These are phyloP conservation scores for Stenurella melanura DNA, from an alignment of 2,888 invertebrate genomes.

Conservation along the genomic window DNA sequence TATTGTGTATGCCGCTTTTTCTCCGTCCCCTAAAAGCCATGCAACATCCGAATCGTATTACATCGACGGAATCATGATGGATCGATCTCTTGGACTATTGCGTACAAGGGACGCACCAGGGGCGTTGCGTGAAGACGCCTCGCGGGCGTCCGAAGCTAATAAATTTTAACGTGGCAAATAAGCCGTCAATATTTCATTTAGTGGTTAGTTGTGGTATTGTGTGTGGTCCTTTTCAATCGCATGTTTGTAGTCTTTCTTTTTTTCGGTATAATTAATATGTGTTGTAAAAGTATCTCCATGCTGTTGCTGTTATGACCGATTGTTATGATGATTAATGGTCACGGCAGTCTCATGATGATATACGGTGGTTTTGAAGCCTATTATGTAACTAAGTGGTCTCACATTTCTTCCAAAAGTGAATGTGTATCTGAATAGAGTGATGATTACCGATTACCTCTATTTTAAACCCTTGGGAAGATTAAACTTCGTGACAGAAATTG, in stretches of 20 bases:
- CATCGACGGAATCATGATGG: conserved; percentile 7
- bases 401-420: background rate
- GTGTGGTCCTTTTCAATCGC: background rate
- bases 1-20: background rate
- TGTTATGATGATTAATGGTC: background rate
- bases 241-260: background rate
- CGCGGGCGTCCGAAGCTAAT: background rate
- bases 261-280: background rate
- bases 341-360: background rate
- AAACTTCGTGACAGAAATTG: background rate
- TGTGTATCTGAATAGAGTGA: background rate
- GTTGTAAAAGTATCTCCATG: background rate
- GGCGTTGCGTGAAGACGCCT: conserved; percentile 19
- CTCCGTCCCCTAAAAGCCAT: background rate
- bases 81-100: conserved; percentile 23
- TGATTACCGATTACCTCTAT: background rate
- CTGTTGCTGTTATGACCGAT: background rate
- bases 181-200: background rate
- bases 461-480: background rate
- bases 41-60: background rate
- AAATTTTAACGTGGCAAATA: conserved; percentile 1
- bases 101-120: conserved; percentile 18
- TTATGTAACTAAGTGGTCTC: background rate
- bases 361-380: background rate
- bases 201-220: background rate